phyloP scores from a whole-genome alignment of 2,797 vertebrate genomes.

The Kryptolebias ocellatus region DNA sequence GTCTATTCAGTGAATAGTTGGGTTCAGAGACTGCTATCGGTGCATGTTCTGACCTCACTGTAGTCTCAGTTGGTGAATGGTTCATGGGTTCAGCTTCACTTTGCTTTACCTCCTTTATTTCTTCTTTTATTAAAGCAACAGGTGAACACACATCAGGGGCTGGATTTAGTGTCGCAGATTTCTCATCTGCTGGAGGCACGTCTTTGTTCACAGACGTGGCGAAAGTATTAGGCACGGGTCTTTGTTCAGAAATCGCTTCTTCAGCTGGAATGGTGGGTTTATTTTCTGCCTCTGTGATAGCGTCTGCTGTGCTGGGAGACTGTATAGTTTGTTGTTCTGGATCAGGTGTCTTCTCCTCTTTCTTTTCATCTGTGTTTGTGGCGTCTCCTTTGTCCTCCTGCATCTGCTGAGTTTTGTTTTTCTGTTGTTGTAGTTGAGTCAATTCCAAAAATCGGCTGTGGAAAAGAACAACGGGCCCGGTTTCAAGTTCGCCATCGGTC shows the following conservation, averaged over 20 bases:
- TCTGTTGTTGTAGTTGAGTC: conserved; percentile 91
- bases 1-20: conserved; percentile 38
- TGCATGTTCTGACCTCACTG: conserved; percentile 54
- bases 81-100: conserved; percentile 39
- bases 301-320: conserved; percentile 79
- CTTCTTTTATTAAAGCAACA: conserved; percentile 46
- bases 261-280: conserved; percentile 79
- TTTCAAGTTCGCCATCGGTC: conserved; percentile 84
- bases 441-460: conserved; percentile 94
- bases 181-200: conserved; percentile 63
- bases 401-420: conserved; percentile 87
- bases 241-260: conserved; percentile 57
- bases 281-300: conserved; percentile 75
- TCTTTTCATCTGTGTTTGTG: conserved; percentile 35
- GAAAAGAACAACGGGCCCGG: conserved; percentile 94
- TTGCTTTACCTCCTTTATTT: conserved; percentile 64
- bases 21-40: conserved; percentile 68
- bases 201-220: conserved; percentile 58
- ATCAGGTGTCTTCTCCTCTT: conserved; percentile 80
- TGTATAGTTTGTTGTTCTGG: conserved; percentile 72
- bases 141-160: conserved; percentile 38
- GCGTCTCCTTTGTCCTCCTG: conserved; percentile 81
- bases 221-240: conserved; percentile 19
- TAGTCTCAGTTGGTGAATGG: conserved; percentile 47
- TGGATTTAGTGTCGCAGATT: conserved; percentile 28